Evolutionary conservation across 2,888 invertebrate species (phyloP).

Genomic region (Andrena chrysosceles): DNA sequence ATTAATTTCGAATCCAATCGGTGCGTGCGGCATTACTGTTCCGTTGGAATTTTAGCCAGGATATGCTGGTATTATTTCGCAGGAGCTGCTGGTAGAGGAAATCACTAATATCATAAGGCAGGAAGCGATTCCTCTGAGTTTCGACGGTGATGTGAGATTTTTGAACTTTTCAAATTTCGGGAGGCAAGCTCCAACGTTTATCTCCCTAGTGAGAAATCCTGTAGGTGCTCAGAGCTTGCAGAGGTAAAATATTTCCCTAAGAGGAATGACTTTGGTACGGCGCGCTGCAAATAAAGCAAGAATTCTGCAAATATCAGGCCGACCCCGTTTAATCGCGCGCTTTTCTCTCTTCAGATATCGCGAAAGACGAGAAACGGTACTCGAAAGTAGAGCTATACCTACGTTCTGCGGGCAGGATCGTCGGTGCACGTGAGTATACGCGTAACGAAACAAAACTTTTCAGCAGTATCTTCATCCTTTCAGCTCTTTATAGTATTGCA

Average conservation of each 20-base stretch:
- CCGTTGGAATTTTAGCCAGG: not conserved
- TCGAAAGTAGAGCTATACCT: constrained; percentile 86
- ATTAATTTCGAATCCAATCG: constrained; percentile 6
- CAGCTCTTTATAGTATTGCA: not conserved
- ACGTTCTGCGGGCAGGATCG: constrained; percentile 88
- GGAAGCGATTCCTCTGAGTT: constrained; percentile 87
- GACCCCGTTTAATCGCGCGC: not conserved
- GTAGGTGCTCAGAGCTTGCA: constrained; percentile 86
- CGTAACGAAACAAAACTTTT: not conserved
- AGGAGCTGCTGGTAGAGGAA: constrained; percentile 86
- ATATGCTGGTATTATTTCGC: constrained; percentile 59
- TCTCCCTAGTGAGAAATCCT: constrained; percentile 88
- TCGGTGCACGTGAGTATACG: constrained; percentile 86
- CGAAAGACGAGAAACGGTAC: constrained; percentile 80
- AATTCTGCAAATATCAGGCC: not conserved
- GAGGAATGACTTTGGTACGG: not conserved
- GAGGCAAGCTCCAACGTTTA: constrained; percentile 87
- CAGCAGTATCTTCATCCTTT: not conserved
- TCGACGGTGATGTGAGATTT: constrained; percentile 88
- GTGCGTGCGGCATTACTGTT: not conserved
- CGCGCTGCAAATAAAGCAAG: not conserved
- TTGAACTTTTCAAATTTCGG: constrained; percentile 87
- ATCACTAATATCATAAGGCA: constrained; percentile 85
- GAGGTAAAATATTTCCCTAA: constrained; percentile 81
- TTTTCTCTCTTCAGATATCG: constrained; percentile 68